These are phyloP conservation scores for Dusona sp. DNA, from an alignment of 2,888 invertebrate genomes.

Conservation along the genomic window DNA sequence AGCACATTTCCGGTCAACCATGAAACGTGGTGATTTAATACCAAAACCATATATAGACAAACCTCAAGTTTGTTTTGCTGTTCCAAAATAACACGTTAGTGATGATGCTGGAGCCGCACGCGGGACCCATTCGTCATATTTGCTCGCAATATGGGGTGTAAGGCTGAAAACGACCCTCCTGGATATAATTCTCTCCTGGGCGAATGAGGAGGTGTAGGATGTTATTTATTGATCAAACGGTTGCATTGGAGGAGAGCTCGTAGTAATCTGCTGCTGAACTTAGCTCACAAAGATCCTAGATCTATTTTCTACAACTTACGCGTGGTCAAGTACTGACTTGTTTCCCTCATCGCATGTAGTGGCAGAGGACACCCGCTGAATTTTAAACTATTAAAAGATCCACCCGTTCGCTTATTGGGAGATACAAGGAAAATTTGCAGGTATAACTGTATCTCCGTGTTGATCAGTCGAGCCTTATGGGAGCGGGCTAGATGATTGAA, in stretches of 20 bases:
- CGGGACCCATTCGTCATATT: constrained; percentile 57
- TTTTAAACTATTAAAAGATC: background rate
- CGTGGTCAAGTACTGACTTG: no score
- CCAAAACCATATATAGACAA: background rate
- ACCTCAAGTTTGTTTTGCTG: background rate
- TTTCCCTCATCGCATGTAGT: no score
- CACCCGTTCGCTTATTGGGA: background rate
- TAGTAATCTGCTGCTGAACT: background rate
- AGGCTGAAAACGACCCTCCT: constrained; percentile 28
- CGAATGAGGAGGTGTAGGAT: constrained; percentile 2
- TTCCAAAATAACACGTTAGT: background rate
- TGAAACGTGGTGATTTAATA: no score
- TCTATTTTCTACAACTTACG: no score
- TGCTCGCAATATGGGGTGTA: constrained; percentile 5
- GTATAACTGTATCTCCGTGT: background rate
- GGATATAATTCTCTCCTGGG: constrained; percentile 36
- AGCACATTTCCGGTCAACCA: no score
- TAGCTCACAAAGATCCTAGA: no score
- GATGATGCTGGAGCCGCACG: constrained; percentile 3
- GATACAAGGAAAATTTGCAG: background rate
- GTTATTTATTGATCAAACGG: background rate
- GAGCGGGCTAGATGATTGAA: constrained; percentile 15
- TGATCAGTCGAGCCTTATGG: no score
- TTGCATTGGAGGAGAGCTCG: background rate
- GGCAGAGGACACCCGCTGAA: background rate